Evolutionary conservation across 2,888 invertebrate genomes (phyloP).

Genomic region (Ectemnius lituratus): DNA sequence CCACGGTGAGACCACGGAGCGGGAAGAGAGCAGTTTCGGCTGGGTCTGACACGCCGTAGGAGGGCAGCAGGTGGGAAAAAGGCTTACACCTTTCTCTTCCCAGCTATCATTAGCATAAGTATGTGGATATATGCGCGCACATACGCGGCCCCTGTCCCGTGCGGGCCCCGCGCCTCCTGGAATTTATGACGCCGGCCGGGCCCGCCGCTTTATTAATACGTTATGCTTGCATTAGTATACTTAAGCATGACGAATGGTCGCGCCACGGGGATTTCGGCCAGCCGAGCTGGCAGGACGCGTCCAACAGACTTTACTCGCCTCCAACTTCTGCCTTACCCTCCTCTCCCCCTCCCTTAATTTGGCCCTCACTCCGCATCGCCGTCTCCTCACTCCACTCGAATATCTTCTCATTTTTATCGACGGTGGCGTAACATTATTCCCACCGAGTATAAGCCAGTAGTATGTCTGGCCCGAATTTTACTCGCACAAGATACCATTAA

Average conservation of each 20-base stretch:
- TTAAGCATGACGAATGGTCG: slow-evolving; percentile 76
- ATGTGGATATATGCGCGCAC: slow-evolving; percentile 63
- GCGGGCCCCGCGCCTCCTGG: slow-evolving; percentile 58
- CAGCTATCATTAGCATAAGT: slow-evolving; percentile 70
- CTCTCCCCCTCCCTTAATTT: not conserved
- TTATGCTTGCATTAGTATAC: slow-evolving; percentile 76
- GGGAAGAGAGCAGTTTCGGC: slow-evolving; percentile 21
- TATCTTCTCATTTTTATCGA: too few relatives aligned
- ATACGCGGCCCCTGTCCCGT: slow-evolving; percentile 47
- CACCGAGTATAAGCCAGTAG: too few relatives aligned
- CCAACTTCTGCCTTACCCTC: slow-evolving; percentile 27
- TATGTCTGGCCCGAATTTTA: too few relatives aligned
- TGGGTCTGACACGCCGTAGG: slow-evolving; percentile 43
- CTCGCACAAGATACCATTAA: too few relatives aligned
- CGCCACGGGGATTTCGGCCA: slow-evolving; percentile 67
- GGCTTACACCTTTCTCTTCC: slow-evolving; percentile 68
- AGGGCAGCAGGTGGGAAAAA: slow-evolving; percentile 70
- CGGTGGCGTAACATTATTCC: too few relatives aligned
- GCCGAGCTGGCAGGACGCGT: slow-evolving; percentile 30
- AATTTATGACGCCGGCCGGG: slow-evolving; percentile 68
- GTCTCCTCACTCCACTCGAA: not conserved
- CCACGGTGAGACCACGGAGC: too few relatives aligned
- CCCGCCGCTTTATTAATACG: slow-evolving; percentile 75
- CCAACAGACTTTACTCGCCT: slow-evolving; percentile 53
- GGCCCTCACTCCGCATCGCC: not conserved